Evolutionary conservation across 2,888 invertebrate genomes (phyloP).

Genomic region (Acleris sparsana): DNA sequence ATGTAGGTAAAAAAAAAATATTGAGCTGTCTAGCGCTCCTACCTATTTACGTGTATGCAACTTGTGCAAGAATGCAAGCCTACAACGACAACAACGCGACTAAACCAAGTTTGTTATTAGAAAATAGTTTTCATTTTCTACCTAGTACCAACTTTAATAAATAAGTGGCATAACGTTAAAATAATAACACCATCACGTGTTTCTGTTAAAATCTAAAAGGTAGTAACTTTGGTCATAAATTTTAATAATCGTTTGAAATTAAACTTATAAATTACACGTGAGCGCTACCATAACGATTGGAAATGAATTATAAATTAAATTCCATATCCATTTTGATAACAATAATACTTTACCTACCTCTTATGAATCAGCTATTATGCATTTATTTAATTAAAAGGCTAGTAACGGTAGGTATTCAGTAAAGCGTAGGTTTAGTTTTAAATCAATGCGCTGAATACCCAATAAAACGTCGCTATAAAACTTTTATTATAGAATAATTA

Average conservation of each 20-base stretch:
- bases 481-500: not conserved
- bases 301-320: slow-evolving; percentile 4
- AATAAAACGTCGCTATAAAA: not conserved
- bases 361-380: not conserved
- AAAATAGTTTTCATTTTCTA: too few relatives aligned
- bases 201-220: too few relatives aligned
- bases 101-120: too few relatives aligned
- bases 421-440: not conserved
- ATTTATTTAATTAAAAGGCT: not conserved
- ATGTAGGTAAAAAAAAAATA: too few relatives aligned
- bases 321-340: slow-evolving; percentile 6
- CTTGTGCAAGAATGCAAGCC: too few relatives aligned
- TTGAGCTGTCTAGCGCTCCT: too few relatives aligned
- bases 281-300: not conserved
- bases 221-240: too few relatives aligned
- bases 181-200: too few relatives aligned
- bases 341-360: not conserved
- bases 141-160: too few relatives aligned
- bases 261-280: slow-evolving; percentile 1
- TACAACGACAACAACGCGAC: too few relatives aligned
- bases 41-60: too few relatives aligned
- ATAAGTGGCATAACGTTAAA: too few relatives aligned
- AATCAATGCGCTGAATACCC: not conserved
- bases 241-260: not conserved
- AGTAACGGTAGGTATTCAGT: slow-evolving; percentile 3